Evolutionary conservation across 2,888 invertebrate genomes (phyloP).

Genomic region (Cyrtodaria siliqua): DNA sequence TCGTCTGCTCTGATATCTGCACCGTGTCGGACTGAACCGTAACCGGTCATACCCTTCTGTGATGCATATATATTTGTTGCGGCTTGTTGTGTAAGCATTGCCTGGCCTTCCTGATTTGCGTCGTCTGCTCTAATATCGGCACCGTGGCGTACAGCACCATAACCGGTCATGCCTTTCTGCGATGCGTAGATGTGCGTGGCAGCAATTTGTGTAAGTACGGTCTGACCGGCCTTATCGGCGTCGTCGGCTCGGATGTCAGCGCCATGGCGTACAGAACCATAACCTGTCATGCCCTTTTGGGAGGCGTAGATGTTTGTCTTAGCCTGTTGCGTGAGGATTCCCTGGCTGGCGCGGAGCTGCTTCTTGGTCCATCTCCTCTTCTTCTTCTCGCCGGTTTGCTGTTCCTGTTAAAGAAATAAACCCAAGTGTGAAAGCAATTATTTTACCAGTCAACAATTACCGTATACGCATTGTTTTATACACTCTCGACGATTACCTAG

Average conservation of each 20-base stretch:
- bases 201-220: constrained; percentile 80
- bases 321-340: constrained; percentile 73
- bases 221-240: constrained; percentile 76
- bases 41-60: constrained; percentile 82
- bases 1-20: constrained; percentile 83
- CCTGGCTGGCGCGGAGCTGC: constrained; percentile 56
- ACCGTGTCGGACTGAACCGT: constrained; percentile 77
- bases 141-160: constrained; percentile 83
- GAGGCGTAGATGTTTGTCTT: constrained; percentile 80
- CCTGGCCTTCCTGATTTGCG: constrained; percentile 76
- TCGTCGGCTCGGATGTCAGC: constrained; percentile 84
- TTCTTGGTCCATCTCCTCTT: constrained; percentile 60
- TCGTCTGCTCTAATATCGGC: constrained; percentile 84
- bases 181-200: constrained; percentile 84
- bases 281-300: constrained; percentile 77
- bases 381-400: constrained; percentile 49
- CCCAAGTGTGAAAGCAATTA: too few species aligned
- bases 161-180: constrained; percentile 83
- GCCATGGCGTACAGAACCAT: constrained; percentile 82
- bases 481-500: too few species aligned
- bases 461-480: too few species aligned
- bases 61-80: constrained; percentile 83
- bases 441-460: too few species aligned
- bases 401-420: constrained; percentile 46
- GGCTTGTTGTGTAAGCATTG: constrained; percentile 82